These are phyloP conservation scores for Boleophthalmus pectinirostris DNA, from an alignment of 2,113 vertebrate genomes.

Conservation along the genomic window DNA sequence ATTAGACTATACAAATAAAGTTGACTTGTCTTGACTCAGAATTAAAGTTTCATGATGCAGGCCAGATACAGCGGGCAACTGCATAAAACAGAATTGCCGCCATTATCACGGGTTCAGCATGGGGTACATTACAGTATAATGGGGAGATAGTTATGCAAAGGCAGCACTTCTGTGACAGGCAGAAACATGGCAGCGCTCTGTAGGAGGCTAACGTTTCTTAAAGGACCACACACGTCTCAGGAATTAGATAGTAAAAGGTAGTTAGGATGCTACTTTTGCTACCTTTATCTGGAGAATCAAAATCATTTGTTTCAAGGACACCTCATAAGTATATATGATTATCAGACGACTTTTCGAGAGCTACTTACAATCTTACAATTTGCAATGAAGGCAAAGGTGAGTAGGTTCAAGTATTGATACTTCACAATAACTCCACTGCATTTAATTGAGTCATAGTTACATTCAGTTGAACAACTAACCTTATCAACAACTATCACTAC, in stretches of 20 bases:
- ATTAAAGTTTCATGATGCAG: constrained; percentile 54
- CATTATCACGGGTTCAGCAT: constrained; percentile 12
- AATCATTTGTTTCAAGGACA: constrained; percentile 24
- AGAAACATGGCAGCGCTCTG: constrained; percentile 33
- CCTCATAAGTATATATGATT: neutral
- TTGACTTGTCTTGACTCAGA: constrained; percentile 43
- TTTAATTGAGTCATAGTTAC: too few relatives aligned
- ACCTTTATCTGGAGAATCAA: constrained; percentile 44
- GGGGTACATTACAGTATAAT: constrained; percentile 16
- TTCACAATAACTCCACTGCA: neutral
- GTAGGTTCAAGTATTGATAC: neutral
- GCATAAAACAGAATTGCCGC: constrained; percentile 26
- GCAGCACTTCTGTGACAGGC: constrained; percentile 30
- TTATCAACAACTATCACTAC: too few relatives aligned
- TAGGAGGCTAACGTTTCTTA: constrained; percentile 10
- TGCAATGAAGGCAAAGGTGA: neutral
- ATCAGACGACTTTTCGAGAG: neutral
- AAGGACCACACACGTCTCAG: constrained; percentile 9
- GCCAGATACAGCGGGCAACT: constrained; percentile 17
- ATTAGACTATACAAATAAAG: constrained; percentile 27
- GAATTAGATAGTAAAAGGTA: constrained; percentile 11
- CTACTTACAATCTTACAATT: neutral
- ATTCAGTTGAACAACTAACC: too few relatives aligned
- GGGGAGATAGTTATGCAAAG: constrained; percentile 43
- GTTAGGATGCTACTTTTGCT: constrained; percentile 22